Base-by-base conservation (phyloP, 1,140 invertebrate species). In the Asbolus verrucosus region DNA sequence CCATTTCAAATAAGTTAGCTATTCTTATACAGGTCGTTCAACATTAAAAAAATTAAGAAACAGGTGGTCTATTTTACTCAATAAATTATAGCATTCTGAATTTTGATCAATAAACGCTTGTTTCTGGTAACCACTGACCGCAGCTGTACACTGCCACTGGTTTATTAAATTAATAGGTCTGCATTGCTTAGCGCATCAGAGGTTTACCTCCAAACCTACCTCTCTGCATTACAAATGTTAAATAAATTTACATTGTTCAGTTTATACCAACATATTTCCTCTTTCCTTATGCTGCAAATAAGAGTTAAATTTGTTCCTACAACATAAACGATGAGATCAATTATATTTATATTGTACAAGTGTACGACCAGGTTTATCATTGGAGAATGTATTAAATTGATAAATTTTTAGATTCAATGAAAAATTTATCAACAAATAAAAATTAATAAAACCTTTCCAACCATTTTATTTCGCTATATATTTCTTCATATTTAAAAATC, bases 81-180 rank as follows among this genome's bases (percentile, higher is more conserved):
- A 6, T 36, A 36, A 11, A n/a, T 11, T 36, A 36, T 36, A 36
- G 11, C 3, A n/a, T 36, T 2, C 5, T 36, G 6, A 36, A 36
- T 54, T 27, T 54, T 54, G 21, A 54, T 54, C 19, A 54, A 27
- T 54, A n/a, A 54, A 24, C 18, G 13, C 46, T 36, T 54, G 19
- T 27, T 54, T 54, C n/a, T 50, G 9, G 8, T 50, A 36, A 30
- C 21, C 21, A 13, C 11, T 24, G 21, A 27, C 46, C 46, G 46
- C 46, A 54, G 18, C 46, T 27, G n/a, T n/a, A n/a, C 27, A 14
- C 14, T 54, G 46, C 21, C 21, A 27, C 21, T 21, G 46, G 46
- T 54, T 27, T 54, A 54, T 54, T 19, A 54, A 54, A 54, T 54
- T 54, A 54, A 54, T 54, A 54, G 9, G 13, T 54, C 46, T 24